A percentile compares a stretch with the other conserved stretches of the same genome.
These are phyloP conservation scores for Drosophila robusta DNA, from an alignment of 2,888 invertebrate species.

Conservation along the genomic window DNA sequence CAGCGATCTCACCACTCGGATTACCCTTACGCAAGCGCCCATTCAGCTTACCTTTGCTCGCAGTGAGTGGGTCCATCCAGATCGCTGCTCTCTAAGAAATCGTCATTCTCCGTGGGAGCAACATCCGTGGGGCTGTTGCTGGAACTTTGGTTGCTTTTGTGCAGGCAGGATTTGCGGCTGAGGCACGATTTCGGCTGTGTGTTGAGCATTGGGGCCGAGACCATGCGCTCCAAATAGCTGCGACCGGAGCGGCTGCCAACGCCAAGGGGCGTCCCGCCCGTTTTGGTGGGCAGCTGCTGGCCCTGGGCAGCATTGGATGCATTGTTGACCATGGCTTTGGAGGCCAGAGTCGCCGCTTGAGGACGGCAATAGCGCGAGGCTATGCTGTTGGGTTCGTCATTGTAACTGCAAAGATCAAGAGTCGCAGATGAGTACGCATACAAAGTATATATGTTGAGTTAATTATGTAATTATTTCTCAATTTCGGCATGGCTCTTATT, in stretches of 20 bases:
- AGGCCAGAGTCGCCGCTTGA: conserved; percentile 83
- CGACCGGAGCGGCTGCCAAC: conserved; percentile 77
- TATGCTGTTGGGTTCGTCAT: conserved; percentile 82
- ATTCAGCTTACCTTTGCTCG: conserved; percentile 65
- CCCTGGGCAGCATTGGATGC: conserved; percentile 67
- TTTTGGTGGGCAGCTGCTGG: conserved; percentile 57
- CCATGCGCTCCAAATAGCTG: conserved; percentile 76
- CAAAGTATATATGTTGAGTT: neutral
- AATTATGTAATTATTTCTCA: neutral
- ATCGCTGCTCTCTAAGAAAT: conserved; percentile 41
- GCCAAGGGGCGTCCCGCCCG: conserved; percentile 66
- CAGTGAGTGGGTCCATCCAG: conserved; percentile 38
- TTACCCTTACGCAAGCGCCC: conserved; percentile 53
- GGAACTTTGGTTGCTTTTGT: conserved; percentile 53
- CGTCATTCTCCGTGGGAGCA: conserved; percentile 28
- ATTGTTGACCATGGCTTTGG: conserved; percentile 84
- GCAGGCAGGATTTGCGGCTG: conserved; percentile 83
- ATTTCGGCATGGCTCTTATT: conserved; percentile 36
- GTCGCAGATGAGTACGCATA: conserved; percentile 17
- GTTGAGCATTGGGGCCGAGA: conserved; percentile 82
- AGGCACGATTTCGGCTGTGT: conserved; percentile 86
- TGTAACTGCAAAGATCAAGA: conserved; percentile 69
- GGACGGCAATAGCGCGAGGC: conserved; percentile 83
- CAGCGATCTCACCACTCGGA: conserved; percentile 25
- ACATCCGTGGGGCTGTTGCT: conserved; percentile 15